Evolutionary conservation across 1,140 invertebrate genomes (phyloP).

Genomic region (Gonioctena quinquepunctata): DNA sequence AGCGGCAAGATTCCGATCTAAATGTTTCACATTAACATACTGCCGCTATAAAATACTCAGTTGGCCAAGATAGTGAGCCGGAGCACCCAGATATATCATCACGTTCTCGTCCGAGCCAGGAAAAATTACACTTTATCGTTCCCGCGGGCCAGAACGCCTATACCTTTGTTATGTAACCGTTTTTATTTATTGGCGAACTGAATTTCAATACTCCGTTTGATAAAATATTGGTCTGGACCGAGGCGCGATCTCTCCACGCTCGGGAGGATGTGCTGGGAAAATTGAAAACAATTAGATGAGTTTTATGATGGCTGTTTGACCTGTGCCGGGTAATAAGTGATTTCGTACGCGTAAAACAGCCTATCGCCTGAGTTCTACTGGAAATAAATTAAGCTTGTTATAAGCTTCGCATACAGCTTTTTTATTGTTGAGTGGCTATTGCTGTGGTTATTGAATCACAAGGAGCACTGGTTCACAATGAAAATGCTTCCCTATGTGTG

Average conservation of each 20-base stretch:
- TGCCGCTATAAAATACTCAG: slow-evolving; percentile 49
- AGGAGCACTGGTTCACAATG: no score
- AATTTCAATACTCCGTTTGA: slow-evolving; percentile 11
- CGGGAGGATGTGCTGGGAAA: background rate
- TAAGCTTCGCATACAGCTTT: no score
- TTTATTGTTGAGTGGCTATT: no score
- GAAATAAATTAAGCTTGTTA: no score
- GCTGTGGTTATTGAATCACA: no score
- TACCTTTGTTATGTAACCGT: slow-evolving; percentile 33
- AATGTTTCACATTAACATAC: slow-evolving; percentile 56
- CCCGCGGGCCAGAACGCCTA: slow-evolving; percentile 13
- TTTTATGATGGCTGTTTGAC: background rate
- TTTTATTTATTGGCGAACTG: slow-evolving; percentile 19
- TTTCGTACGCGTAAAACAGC: no score
- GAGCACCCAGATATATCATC: slow-evolving; percentile 32
- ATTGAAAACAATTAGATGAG: slow-evolving; percentile 12
- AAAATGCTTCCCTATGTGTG: no score
- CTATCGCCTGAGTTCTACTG: no score
- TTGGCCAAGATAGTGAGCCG: slow-evolving; percentile 35
- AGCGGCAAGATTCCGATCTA: slow-evolving; percentile 54
- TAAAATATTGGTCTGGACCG: slow-evolving; percentile 8
- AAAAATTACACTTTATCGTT: slow-evolving; percentile 31
- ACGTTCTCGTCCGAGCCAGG: slow-evolving; percentile 31
- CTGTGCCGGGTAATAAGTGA: background rate
- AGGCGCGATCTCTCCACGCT: background rate